Evolutionary conservation across 2,888 invertebrate genomes (phyloP).

Genomic region (Athrips mouffetella): DNA sequence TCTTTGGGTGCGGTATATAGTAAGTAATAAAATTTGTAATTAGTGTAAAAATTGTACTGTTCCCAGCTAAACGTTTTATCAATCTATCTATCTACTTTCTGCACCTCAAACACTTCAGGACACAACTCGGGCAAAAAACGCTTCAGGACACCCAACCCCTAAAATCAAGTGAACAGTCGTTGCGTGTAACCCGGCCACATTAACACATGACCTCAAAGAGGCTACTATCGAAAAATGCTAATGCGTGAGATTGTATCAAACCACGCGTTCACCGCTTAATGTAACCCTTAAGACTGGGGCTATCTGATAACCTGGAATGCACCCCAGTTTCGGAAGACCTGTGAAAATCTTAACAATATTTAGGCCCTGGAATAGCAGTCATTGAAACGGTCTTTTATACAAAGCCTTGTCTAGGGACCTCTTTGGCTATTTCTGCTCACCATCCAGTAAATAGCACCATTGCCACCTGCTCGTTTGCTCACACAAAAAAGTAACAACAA

Average conservation of each 20-base stretch:
- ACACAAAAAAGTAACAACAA: no score
- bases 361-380: background rate
- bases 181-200: constrained; percentile 52
- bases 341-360: constrained; percentile 9
- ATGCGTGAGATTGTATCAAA: constrained; percentile 54
- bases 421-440: no score
- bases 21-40: no score
- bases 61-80: no score
- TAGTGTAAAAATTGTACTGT: no score
- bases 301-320: constrained; percentile 65
- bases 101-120: background rate
- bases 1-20: no score
- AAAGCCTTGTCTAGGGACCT: no score
- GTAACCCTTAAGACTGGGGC: constrained; percentile 72
- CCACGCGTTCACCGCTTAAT: constrained; percentile 68
- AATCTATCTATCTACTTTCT: no score
- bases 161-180: constrained; percentile 21
- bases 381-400: no score
- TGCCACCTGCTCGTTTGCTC: no score
- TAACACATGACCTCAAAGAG: constrained; percentile 71
- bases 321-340: constrained; percentile 42
- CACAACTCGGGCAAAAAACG: no score
- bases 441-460: no score
- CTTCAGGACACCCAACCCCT: background rate
- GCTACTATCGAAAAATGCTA: constrained; percentile 69